Evolutionary conservation across 2,888 invertebrate genomes (phyloP), one percentile per base, ranked within the genome.

Genomic region (Lordiphosa fenestrarum): DNA sequence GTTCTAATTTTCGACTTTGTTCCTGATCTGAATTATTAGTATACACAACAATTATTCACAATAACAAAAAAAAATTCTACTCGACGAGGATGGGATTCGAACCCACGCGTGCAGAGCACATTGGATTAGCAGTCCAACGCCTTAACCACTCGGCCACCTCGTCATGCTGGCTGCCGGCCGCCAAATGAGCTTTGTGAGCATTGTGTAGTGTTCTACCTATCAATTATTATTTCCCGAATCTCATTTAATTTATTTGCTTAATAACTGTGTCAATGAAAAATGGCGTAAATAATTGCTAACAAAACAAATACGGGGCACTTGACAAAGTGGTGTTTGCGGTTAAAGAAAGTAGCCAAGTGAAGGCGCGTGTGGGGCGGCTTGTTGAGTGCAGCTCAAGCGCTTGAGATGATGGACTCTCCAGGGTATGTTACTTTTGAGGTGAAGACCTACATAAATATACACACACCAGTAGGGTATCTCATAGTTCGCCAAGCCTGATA

Each of bases 91-190:
- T 93, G 93, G 93, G 94, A 94, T 94, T 94, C 94, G 94, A 94
- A 94, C 94, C 93, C 93, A 93, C 93, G 94, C 94, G 94, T 93
- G 94, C 93, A 94, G 93, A 94, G 93, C 94, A 93, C 94, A 94
- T 93, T 94, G 93, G 63, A 63, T 63, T 63, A 63, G 63, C 63
- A 94, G 94, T 94, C 94, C 93, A 94, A 93, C 94, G 93, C 94
- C 94, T 94, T 94, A 94, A 94, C 94, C 94, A 93, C 94, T 94
- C 94, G 94, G 94, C 94, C 94, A 94, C 94, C 94, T 94, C 94
- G 94, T 94, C 94, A 13, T 58, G 39, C n/a, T 58, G 63, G 9
- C 37, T 5, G 44, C 10, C 21, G 46, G 21, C 10, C 30, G 12
- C 46, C 9, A 7, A 46, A 44, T 15, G 33, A 19, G 9, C 13